Evolutionary conservation across 1,140 invertebrate species (phyloP).

Genomic region (Drosophila navojoa): DNA sequence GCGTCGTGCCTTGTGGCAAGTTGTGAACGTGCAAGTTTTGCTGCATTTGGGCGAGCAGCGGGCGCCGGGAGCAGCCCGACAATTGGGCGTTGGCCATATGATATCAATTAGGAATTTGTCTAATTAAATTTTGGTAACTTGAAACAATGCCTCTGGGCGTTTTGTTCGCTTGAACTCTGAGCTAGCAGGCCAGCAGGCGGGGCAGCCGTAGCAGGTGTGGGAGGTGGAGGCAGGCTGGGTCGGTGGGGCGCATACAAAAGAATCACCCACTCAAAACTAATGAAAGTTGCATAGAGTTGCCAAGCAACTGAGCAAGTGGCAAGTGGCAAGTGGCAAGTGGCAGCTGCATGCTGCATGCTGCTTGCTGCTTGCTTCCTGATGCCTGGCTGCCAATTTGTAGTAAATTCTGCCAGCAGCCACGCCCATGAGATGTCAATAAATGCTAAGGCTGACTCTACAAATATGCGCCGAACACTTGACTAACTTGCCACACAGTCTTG

Average conservation of each 20-base stretch:
- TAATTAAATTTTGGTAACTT: slow-evolving; percentile 80
- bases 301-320: slow-evolving; percentile 35
- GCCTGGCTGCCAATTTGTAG: slow-evolving; percentile 71
- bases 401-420: slow-evolving; percentile 71
- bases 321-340: slow-evolving; percentile 41
- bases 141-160: slow-evolving; percentile 67
- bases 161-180: slow-evolving; percentile 68
- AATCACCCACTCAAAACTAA: slow-evolving; percentile 60
- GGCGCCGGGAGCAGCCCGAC: slow-evolving; percentile 24
- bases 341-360: not conserved
- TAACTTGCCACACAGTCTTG: slow-evolving; percentile 42
- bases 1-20: slow-evolving; percentile 56
- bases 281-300: slow-evolving; percentile 55
- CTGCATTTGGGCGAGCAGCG: slow-evolving; percentile 35
- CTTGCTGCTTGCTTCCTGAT: slow-evolving; percentile 7
- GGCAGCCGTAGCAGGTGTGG: not conserved
- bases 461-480: slow-evolving; percentile 61
- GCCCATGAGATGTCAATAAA: slow-evolving; percentile 76
- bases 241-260: slow-evolving; percentile 33
- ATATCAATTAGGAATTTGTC: slow-evolving; percentile 83
- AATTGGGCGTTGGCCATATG: slow-evolving; percentile 73
- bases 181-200: not conserved
- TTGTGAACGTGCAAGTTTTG: slow-evolving; percentile 60
- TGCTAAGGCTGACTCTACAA: slow-evolving; percentile 47
- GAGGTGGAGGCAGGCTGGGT: not conserved